Evolutionary conservation across 2,888 invertebrate species (phyloP).

Genomic region (Rhagophthalmus giganteus): DNA sequence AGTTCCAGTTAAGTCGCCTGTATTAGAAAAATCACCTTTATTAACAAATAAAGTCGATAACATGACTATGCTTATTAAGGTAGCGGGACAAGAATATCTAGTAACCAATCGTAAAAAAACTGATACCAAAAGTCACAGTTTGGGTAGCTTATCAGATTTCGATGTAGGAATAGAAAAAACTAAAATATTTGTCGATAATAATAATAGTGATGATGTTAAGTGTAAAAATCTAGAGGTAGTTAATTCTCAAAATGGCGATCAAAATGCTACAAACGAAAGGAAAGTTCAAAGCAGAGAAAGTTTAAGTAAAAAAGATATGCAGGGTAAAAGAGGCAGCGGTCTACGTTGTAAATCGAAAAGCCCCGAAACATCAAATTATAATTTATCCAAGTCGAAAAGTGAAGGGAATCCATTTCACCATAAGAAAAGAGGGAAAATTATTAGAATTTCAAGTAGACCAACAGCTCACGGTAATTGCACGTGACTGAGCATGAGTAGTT

Average conservation of each 20-base stretch:
- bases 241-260: constrained; percentile 2
- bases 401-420: constrained; percentile 54
- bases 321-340: no score
- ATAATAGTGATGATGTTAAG: constrained; percentile 26
- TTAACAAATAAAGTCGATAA: constrained; percentile 47
- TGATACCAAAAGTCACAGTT: constrained; percentile 51
- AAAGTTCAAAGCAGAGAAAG: constrained; percentile 24
- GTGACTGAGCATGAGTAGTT: constrained; percentile 18
- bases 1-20: constrained; percentile 34
- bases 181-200: constrained; percentile 25
- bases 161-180: constrained; percentile 46
- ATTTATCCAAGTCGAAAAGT: constrained; percentile 52
- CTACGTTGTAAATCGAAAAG: no score
- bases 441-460: constrained; percentile 47
- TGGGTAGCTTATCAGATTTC: constrained; percentile 53
- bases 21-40: constrained; percentile 42
- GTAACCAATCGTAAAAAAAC: constrained; percentile 52
- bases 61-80: constrained; percentile 54
- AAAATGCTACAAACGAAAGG: neutral
- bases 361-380: constrained; percentile 36
- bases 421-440: constrained; percentile 50
- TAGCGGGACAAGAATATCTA: constrained; percentile 54
- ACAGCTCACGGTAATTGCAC: constrained; percentile 45
- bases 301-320: constrained; percentile 13
- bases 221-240: constrained; percentile 28